Evolutionary conservation across 2,888 invertebrate genomes (phyloP).

Genomic region (Cheilosia vulpina): DNA sequence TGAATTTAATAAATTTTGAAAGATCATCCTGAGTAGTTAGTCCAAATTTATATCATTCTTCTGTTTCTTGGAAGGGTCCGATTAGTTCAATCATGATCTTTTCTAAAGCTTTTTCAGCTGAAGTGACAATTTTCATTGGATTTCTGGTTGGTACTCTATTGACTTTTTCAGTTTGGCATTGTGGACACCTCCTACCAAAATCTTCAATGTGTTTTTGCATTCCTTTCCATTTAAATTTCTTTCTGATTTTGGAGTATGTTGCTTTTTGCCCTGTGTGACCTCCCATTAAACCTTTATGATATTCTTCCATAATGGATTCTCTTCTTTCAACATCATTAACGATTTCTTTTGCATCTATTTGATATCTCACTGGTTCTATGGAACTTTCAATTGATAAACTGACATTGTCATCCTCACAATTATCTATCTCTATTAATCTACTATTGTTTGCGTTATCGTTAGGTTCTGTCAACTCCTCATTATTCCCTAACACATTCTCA

Average conservation of each 20-base stretch:
- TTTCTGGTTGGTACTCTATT: background rate
- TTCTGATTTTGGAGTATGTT: background rate
- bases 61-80: conserved; percentile 18
- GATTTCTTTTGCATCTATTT: background rate
- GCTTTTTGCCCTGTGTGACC: background rate
- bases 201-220: conserved; percentile 3
- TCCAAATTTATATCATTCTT: conserved; percentile 21
- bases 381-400: background rate
- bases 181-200: background rate
- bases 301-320: background rate
- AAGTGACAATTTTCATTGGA: conserved; percentile 17
- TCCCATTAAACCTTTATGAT: conserved; percentile 2
- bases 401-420: conserved; percentile 6
- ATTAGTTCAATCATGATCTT: conserved; percentile 21
- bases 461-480: background rate
- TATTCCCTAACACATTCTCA: background rate
- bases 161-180: no score
- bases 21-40: conserved; percentile 22
- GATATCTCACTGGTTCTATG: background rate
- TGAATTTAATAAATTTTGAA: conserved; percentile 5
- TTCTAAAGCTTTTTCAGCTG: conserved; percentile 14
- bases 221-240: background rate
- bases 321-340: background rate
- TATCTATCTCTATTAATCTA: background rate
- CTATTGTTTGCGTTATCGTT: background rate